Evolutionary conservation across 2,888 invertebrate species (phyloP).

Genomic region (Pseudeuparius sepicola): DNA sequence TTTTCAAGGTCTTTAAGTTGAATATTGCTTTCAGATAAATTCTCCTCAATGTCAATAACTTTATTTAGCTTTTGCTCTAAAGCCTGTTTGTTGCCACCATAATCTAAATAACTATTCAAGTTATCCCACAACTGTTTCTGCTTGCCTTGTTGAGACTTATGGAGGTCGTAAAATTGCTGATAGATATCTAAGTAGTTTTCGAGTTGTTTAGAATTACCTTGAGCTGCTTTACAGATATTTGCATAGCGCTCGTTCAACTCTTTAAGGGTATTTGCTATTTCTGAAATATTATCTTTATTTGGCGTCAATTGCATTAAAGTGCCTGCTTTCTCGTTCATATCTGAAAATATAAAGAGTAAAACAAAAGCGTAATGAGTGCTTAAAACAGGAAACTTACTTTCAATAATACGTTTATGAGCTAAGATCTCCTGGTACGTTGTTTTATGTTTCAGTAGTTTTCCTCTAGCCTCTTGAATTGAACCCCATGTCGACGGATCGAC

Average conservation of each 20-base stretch:
- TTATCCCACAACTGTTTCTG: slow-evolving; percentile 87
- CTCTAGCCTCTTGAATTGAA: slow-evolving; percentile 74
- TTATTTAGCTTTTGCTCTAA: slow-evolving; percentile 73
- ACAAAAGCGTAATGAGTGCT: too few species aligned
- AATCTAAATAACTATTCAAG: slow-evolving; percentile 71
- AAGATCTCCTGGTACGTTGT: slow-evolving; percentile 80
- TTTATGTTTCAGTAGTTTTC: slow-evolving; percentile 77
- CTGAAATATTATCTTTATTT: slow-evolving; percentile 47
- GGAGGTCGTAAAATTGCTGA: slow-evolving; percentile 77
- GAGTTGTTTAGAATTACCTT: slow-evolving; percentile 58
- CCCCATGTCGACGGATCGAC: slow-evolving; percentile 63
- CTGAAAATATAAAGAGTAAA: slow-evolving; percentile 22
- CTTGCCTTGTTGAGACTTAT: slow-evolving; percentile 79
- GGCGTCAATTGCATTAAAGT: slow-evolving; percentile 52
- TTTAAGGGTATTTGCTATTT: slow-evolving; percentile 59
- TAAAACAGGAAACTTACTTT: slow-evolving; percentile 48
- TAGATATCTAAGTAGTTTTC: slow-evolving; percentile 71
- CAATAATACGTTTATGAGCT: slow-evolving; percentile 83
- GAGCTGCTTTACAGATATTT: slow-evolving; percentile 54
- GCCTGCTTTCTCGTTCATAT: slow-evolving; percentile 80
- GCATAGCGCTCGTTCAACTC: slow-evolving; percentile 71
- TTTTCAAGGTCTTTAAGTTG: slow-evolving; percentile 67
- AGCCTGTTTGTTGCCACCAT: slow-evolving; percentile 75
- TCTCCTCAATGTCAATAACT: slow-evolving; percentile 70
- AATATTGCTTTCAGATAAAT: slow-evolving; percentile 64